These are phyloP conservation scores for Hylia prasina DNA, from an alignment of 2,113 vertebrate species.

Conservation along the genomic window DNA sequence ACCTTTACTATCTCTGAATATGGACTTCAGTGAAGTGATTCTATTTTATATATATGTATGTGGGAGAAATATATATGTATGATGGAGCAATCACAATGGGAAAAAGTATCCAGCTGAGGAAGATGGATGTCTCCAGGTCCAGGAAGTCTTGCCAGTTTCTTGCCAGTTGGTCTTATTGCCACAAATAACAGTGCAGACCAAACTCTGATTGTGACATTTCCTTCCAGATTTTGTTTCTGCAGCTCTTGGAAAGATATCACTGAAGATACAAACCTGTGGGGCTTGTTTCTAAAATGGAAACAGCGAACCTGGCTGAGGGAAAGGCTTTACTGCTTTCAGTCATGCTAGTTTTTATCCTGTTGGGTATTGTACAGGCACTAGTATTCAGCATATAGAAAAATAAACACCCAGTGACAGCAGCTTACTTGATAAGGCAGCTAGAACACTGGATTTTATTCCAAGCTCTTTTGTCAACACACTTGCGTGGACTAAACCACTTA, in stretches of 20 bases:
- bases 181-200: neutral
- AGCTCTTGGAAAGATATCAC: neutral
- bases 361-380: neutral
- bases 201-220: neutral
- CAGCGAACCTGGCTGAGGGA: neutral
- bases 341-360: neutral
- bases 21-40: neutral
- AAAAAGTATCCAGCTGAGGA: neutral
- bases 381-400: neutral
- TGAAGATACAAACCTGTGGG: neutral
- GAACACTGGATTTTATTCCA: neutral
- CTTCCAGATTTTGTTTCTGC: neutral
- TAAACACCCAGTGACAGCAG: neutral
- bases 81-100: neutral
- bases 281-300: neutral
- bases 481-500: neutral
- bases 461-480: neutral
- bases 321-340: neutral
- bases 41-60: rapidly evolving
- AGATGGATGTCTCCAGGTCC: neutral
- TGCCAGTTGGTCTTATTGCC: neutral
- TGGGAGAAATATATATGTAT: neutral
- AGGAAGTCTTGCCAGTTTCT: neutral
- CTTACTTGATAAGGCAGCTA: neutral
- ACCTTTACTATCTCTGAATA: neutral